Evolutionary conservation across 2,888 invertebrate genomes (phyloP).

Genomic region (Lamellibrachia satsuma): DNA sequence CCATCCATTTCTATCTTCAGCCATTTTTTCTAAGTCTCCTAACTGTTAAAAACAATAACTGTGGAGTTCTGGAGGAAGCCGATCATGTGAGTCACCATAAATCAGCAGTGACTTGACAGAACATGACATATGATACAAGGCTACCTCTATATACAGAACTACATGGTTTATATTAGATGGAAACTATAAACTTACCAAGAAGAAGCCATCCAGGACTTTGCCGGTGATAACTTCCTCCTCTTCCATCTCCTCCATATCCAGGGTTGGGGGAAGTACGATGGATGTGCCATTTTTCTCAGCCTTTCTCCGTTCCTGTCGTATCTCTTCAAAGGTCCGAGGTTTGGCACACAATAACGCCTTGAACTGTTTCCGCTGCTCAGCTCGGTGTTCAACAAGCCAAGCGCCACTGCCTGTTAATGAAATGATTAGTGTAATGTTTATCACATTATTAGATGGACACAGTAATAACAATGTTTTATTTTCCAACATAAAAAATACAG

Average conservation of each 20-base stretch:
- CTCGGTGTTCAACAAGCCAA: constrained; percentile 61
- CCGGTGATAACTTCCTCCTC: constrained; percentile 40
- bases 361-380: constrained; percentile 60
- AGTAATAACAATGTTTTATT: not conserved
- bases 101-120: too few relatives aligned
- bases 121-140: too few relatives aligned
- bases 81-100: too few relatives aligned
- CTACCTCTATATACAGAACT: too few relatives aligned
- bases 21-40: too few relatives aligned
- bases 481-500: too few relatives aligned
- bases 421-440: not conserved
- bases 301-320: constrained; percentile 56
- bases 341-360: constrained; percentile 62
- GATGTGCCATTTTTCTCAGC: constrained; percentile 45
- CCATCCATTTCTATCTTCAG: too few relatives aligned
- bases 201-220: constrained; percentile 61
- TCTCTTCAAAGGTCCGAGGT: constrained; percentile 58
- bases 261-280: constrained; percentile 29
- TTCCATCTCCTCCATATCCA: constrained; percentile 46
- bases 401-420: constrained; percentile 57
- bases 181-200: constrained; percentile 51
- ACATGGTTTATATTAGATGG: not conserved
- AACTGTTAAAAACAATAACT: too few relatives aligned
- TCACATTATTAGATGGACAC: not conserved
- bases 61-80: too few relatives aligned